A percentile compares a stretch with the other conserved stretches of the same genome.
These are phyloP conservation scores for Mythimna lalbum DNA, from an alignment of 2,888 invertebrate genomes.

Conservation along the genomic window DNA sequence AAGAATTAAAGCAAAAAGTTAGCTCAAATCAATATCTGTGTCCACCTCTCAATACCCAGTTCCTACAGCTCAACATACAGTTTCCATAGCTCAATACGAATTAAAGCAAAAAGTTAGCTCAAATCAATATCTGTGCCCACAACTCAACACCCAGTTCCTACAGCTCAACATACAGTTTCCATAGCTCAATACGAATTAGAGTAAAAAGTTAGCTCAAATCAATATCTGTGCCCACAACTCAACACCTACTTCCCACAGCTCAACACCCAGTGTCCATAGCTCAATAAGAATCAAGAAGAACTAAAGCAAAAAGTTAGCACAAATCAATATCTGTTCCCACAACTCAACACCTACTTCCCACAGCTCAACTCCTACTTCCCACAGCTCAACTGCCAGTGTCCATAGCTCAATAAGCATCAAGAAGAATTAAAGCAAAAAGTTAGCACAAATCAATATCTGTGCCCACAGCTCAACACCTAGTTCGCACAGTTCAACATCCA, in stretches of 20 bases:
- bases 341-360: not conserved
- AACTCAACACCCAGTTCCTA: not conserved
- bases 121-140: not conserved
- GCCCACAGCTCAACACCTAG: not conserved
- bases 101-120: no score
- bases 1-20: no score
- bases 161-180: accelerated
- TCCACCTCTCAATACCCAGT: not conserved
- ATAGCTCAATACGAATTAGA: no score
- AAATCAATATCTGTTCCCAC: not conserved
- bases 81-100: no score
- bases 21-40: no score
- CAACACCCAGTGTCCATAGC: accelerated
- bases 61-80: not conserved
- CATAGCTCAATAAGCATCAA: no score
- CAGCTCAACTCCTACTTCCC: accelerated
- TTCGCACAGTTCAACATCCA: not conserved
- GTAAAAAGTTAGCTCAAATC: no score
- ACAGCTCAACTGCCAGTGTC: no score
- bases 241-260: not conserved
- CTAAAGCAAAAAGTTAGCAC: no score
- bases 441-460: not conserved
- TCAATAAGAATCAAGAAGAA: no score
- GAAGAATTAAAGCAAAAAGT: no score
- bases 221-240: not conserved